Evolutionary conservation across 1,140 invertebrate genomes (phyloP).

Genomic region (Drosophila mauritiana): DNA sequence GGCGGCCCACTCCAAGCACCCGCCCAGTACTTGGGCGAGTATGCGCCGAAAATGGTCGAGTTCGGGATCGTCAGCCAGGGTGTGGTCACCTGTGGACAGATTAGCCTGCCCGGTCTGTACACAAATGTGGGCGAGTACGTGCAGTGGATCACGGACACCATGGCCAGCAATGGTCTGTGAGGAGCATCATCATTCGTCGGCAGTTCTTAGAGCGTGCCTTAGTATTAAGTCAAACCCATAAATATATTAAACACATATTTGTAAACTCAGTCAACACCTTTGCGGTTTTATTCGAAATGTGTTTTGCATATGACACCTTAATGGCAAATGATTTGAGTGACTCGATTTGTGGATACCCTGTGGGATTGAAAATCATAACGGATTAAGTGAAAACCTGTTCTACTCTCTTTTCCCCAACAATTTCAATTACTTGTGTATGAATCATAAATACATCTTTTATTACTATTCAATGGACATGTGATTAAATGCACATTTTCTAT

Average conservation of each 20-base stretch:
- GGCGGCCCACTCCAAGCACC: conserved; percentile 83
- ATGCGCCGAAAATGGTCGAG: conserved; percentile 64
- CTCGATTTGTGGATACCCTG: too few species aligned
- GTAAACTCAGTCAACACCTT: not conserved
- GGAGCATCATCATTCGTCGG: not conserved
- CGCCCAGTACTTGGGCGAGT: conserved; percentile 47
- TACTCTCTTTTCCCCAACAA: not conserved
- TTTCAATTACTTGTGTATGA: conserved; percentile 3
- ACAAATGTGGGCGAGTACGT: conserved; percentile 82
- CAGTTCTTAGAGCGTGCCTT: conserved; percentile 9
- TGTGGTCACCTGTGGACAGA: conserved; percentile 83
- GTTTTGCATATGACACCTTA: not conserved
- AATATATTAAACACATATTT: conserved; percentile 18
- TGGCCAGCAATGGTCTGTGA: conserved; percentile 66
- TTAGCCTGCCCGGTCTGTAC: conserved; percentile 84
- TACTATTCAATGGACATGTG: conserved; percentile 2
- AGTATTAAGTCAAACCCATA: conserved; percentile 13
- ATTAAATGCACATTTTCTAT: conserved; percentile 11
- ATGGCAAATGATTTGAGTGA: not conserved
- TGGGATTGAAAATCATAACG: too few species aligned
- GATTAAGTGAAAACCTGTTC: too few species aligned
- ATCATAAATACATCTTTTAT: conserved; percentile 10
- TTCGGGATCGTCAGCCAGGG: conserved; percentile 86
- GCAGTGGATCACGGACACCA: conserved; percentile 85
- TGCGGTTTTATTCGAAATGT: conserved; percentile 5